Evolutionary conservation across 1,140 invertebrate genomes (phyloP).

Genomic region (Drosophila punjabiensis): DNA sequence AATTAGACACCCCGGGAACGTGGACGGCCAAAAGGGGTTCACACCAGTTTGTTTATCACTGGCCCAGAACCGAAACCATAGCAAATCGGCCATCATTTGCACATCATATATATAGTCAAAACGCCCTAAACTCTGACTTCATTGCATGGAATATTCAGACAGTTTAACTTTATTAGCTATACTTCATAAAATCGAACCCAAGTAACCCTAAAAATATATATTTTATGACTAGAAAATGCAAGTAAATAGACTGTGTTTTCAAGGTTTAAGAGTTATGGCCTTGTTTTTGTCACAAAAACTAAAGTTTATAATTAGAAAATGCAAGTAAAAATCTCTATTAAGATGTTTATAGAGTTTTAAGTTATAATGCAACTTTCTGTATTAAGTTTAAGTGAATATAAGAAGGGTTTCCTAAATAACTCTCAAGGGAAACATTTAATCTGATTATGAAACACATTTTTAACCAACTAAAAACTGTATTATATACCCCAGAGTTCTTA

Average conservation of each 20-base stretch:
- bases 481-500: background rate
- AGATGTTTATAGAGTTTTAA: too few relatives aligned
- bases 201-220: background rate
- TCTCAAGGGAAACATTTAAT: background rate
- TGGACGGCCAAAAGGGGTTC: constrained; percentile 16
- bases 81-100: constrained; percentile 19
- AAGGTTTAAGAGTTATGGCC: too few relatives aligned
- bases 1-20: constrained; percentile 30
- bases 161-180: constrained; percentile 1
- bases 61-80: constrained; percentile 9
- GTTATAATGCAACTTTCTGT: background rate
- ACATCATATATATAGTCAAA: background rate
- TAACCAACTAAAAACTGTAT: background rate
- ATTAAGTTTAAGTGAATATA: background rate
- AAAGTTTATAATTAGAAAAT: background rate
- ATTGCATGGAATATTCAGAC: background rate
- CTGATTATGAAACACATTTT: background rate
- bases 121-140: background rate
- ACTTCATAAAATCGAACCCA: background rate
- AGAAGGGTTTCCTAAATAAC: background rate
- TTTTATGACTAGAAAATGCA: background rate
- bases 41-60: constrained; percentile 10
- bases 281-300: background rate
- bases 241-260: background rate
- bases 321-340: background rate